These are phyloP conservation scores for Leptura quadrifasciata DNA, from an alignment of 2,888 invertebrate genomes.

Conservation along the genomic window DNA sequence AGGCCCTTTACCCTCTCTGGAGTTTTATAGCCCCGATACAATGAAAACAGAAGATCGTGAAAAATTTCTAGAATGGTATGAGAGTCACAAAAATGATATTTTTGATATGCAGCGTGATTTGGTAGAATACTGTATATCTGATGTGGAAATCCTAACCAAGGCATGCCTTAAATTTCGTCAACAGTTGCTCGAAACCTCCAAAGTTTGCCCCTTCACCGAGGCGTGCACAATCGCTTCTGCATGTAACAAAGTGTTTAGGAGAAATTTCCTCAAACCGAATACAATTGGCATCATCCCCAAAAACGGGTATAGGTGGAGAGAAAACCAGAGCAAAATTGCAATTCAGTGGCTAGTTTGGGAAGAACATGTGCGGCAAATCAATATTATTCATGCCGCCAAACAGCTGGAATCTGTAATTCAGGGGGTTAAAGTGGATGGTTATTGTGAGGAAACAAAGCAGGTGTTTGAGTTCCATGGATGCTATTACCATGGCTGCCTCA, in stretches of 20 bases:
- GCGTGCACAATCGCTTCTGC: conserved; percentile 8
- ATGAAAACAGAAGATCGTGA: conserved; percentile 31
- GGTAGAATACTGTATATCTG: conserved; percentile 50
- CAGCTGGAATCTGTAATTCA: not conserved
- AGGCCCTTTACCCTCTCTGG: not conserved
- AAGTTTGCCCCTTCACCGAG: not conserved
- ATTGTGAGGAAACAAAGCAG: conserved; percentile 44
- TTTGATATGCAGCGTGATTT: conserved; percentile 63
- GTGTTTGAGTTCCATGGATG: conserved; percentile 56
- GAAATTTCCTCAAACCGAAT: conserved; percentile 13
- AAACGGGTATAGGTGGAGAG: not conserved
- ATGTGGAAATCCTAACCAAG: too few relatives aligned
- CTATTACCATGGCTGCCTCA: conserved; percentile 47
- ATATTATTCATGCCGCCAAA: not conserved
- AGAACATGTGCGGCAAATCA: not conserved
- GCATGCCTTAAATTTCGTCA: too few relatives aligned
- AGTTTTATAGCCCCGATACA: conserved; percentile 38
- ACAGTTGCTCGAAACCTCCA: not conserved
- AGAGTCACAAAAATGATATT: conserved; percentile 53
- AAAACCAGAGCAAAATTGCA: not conserved
- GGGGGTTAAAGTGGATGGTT: conserved; percentile 43
- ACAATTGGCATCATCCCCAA: conserved; percentile 13
- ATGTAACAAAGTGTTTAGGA: conserved; percentile 20
- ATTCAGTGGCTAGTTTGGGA: not conserved
- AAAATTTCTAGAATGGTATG: conserved; percentile 46